phyloP scores from a whole-genome alignment of 2,113 vertebrate species.

The Uropsilus gracilis region DNA sequence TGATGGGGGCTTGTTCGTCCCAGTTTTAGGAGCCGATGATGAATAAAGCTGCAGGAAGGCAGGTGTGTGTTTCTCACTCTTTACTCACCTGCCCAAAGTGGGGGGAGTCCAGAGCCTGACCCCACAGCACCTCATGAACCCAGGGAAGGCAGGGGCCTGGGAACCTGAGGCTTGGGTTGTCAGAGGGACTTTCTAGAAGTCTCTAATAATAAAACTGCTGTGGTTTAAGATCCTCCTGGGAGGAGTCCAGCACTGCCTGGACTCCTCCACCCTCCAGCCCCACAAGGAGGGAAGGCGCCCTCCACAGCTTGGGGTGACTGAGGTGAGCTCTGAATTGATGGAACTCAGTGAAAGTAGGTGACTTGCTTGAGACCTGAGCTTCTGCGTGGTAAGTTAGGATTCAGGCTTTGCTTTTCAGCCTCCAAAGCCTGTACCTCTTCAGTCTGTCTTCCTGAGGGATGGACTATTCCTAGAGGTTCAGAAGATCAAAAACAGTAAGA shows the following conservation, averaged over 20 bases:
- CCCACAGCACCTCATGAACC: rapidly evolving
- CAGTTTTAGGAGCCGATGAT: no score
- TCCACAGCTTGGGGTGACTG: neutral
- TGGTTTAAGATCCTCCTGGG: no score
- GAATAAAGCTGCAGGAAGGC: neutral
- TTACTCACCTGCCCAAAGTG: neutral
- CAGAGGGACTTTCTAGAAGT: neutral
- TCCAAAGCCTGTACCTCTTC: neutral
- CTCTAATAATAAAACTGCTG: neutral
- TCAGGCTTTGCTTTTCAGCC: neutral
- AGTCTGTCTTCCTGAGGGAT: neutral
- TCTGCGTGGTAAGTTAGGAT: neutral
- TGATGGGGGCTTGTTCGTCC: neutral
- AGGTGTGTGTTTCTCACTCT: no score
- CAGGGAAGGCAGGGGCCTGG: neutral
- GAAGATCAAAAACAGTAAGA: neutral
- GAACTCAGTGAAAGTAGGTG: neutral
- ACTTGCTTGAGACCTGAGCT: neutral
- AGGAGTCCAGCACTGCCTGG: no score
- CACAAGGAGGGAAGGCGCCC: no score
- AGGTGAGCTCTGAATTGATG: no score
- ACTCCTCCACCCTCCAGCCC: no score
- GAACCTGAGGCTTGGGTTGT: neutral
- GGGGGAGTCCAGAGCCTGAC: neutral
- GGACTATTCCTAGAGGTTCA: neutral